These are phyloP conservation scores for Guaruba guarouba DNA, from an alignment of 2,113 vertebrate genomes.

Conservation along the genomic window DNA sequence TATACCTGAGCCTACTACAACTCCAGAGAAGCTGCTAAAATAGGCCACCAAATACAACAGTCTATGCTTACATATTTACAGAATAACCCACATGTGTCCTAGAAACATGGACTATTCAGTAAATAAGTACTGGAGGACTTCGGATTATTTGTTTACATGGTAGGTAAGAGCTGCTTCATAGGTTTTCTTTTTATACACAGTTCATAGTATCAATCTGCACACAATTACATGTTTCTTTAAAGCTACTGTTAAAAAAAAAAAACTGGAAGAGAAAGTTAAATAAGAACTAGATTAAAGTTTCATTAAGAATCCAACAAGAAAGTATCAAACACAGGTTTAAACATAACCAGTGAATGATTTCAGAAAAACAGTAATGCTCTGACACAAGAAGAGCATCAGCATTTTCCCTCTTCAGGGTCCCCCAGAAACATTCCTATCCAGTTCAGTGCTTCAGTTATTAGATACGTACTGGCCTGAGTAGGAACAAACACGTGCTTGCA, in stretches of 20 bases:
- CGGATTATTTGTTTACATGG: slow-evolving; percentile 50
- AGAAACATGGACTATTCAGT: slow-evolving; percentile 70
- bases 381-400: slow-evolving; percentile 37
- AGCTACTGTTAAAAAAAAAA: slow-evolving; percentile 70
- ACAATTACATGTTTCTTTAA: slow-evolving; percentile 63
- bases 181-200: slow-evolving; percentile 31
- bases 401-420: slow-evolving; percentile 43
- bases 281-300: slow-evolving; percentile 77
- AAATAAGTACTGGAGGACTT: slow-evolving; percentile 60
- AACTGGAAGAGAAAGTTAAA: slow-evolving; percentile 56
- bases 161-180: slow-evolving; percentile 42
- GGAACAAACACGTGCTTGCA: slow-evolving; percentile 40
- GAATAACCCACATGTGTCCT: slow-evolving; percentile 45
- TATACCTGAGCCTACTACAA: slow-evolving; percentile 60
- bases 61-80: slow-evolving; percentile 68
- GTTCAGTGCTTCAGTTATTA: slow-evolving; percentile 1
- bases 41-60: slow-evolving; percentile 53
- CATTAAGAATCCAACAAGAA: slow-evolving; percentile 69
- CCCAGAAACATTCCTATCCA: slow-evolving; percentile 34
- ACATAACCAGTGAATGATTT: slow-evolving; percentile 40
- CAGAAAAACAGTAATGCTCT: slow-evolving; percentile 58
- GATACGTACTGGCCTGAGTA: neutral
- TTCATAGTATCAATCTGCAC: slow-evolving; percentile 59
- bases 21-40: slow-evolving; percentile 56
- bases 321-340: slow-evolving; percentile 68